Evolutionary conservation across 2,113 vertebrate genomes (phyloP), one percentile per base, ranked within the genome.

Genomic region (Isichthys henryi): DNA sequence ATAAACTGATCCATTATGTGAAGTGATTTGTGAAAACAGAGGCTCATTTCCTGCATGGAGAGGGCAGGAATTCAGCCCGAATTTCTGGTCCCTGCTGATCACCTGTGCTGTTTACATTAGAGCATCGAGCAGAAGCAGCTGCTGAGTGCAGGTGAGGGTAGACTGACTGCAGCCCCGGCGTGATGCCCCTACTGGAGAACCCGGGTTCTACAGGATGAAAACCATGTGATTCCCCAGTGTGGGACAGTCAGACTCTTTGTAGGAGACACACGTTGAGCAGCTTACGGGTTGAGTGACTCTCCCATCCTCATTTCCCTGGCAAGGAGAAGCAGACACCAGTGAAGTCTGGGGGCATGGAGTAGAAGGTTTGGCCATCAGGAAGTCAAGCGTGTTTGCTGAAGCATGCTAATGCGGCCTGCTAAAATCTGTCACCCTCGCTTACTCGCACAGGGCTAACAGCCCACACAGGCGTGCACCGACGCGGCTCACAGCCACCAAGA

Each of bases 1-100:
- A 94, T 95, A 94, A 94, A 95, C 94, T 94, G 94, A 90, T 92
- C 92, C 92, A 92, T 95, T 95, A 95, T 94, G 93, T 94, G 91
- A 90, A 92, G 93, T 92, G 91, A 93, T 93, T 92, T 91, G 91
- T 90, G 91, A 92, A 95, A 92, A 91, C 90, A 90, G 90, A 82
- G 74, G 88, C 92, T 93, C 92, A 93, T 94, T 95, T 94, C 91
- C 92, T 94, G 89, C 56, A 53, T 89, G 88, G 27, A 70, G 90
- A 35, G 89, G 90, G 90, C 88, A 31, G 83, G 89, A 48, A 31
- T 35, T 94, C 92, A 92, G 62, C 92, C 90, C 74, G 19, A 88
- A 88, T 83, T 93, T 94, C 91, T 90, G 91, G 46, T 74, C 89
- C 77, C 77, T 80, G 56, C 88, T 74, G 52, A 58, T 58, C 31